Evolutionary conservation across 2,797 vertebrate species (phyloP), one percentile per base, ranked within the genome.

Genomic region (Prunella strophiata): DNA sequence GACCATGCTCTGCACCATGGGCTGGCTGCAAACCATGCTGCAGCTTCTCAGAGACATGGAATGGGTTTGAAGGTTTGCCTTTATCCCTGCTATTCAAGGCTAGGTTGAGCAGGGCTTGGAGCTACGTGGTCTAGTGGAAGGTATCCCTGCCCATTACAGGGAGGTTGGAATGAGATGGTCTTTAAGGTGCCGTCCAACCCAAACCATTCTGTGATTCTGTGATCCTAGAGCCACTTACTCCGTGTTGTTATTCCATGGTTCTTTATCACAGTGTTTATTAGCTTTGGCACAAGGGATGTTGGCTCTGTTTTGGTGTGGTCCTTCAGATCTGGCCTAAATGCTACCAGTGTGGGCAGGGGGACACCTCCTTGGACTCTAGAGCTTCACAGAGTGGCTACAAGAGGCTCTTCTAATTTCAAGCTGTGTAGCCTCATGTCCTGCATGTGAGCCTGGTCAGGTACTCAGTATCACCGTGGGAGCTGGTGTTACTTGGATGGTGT

Each of bases 231-330:
- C 30, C 47, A 15, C 7, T 38, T 50, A 34, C 38, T 61, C 26
- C 5, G 3, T 42, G 2, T 9, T 2, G 5, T 42, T 42, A 13
- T 40, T 67, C 21, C 2, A 0, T 2, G 10, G 18, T 54, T 58
- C 58, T 45, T 62, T 48, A 30, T 78, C 22, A 9, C 34, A 13
- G 26, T 47, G 62, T n/a, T 89, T 70, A 36, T 59, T 92, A 17
- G 11, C 1, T 84, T 77, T 82, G 79, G 50, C 81, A 73, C 34
- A 47, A 5, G 2, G 32, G 34, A 54, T n/a, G 11, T 36, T 65
- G 79, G 26, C 62, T 80, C 47, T 21, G 4, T 67, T 67, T 75
- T n/a, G 51, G 20, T 68, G 1, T 6, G 17, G 58, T 59, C 36
- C 42, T 77, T 90, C 5, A 25, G 70, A 42, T 52, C 29, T 13